phyloP scores from a whole-genome alignment of 2,113 vertebrate species.

The Hemicordylus capensis region DNA sequence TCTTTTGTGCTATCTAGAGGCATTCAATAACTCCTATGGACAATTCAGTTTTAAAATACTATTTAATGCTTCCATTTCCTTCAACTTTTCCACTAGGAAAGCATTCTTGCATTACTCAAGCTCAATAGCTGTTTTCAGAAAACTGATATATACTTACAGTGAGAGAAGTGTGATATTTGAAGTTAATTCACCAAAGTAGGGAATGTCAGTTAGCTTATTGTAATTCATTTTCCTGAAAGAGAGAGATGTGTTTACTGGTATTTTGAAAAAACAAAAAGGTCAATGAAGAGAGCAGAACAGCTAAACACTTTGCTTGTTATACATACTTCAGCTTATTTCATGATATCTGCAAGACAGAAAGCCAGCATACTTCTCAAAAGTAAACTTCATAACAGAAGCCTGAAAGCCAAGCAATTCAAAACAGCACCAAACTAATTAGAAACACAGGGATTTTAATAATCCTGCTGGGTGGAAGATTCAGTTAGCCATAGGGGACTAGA shows the following conservation, averaged over 20 bases:
- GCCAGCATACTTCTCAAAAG: neutral
- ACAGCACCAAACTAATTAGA: neutral
- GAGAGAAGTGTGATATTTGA: slow-evolving; percentile 91
- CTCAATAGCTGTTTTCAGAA: slow-evolving; percentile 15
- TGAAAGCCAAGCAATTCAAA: neutral
- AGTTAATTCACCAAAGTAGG: slow-evolving; percentile 87
- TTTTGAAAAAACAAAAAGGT: slow-evolving; percentile 29
- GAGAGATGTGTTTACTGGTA: slow-evolving; percentile 22
- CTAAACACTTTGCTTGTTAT: neutral
- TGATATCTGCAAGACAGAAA: neutral
- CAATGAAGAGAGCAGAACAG: neutral
- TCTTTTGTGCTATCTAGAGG: neutral
- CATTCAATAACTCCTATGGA: slow-evolving; percentile 6
- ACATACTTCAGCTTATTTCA: neutral
- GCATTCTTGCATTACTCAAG: neutral
- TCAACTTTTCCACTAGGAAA: neutral
- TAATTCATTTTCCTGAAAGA: slow-evolving; percentile 91
- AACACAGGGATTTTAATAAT: neutral
- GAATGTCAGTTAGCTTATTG: slow-evolving; percentile 89
- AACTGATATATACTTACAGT: slow-evolving; percentile 84
- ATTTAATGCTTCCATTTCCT: neutral
- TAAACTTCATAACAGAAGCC: neutral
- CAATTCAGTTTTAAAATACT: slow-evolving; percentile 13
- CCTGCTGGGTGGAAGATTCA: neutral
- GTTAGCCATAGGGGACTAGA: neutral